Conservation (phyloP, 2,113 vertebrate species). For the Cebidichthys violaceus region DNA sequence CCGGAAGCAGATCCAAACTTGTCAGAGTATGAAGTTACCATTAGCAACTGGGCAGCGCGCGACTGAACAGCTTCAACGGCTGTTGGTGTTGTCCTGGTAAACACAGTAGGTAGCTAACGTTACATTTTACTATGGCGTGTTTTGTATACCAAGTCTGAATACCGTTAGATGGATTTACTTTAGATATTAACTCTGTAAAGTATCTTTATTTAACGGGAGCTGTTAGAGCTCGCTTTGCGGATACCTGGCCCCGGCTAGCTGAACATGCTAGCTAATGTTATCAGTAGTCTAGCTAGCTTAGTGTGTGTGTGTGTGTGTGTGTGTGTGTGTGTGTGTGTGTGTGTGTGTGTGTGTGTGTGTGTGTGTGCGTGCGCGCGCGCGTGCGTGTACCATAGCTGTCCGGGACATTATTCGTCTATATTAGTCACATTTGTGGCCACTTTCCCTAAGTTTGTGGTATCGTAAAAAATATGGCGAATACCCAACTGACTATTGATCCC, state of each 20-base stretch:
- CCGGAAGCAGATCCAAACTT: too few relatives aligned
- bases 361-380: too few relatives aligned
- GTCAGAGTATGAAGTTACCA: slow-evolving; percentile 63
- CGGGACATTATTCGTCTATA: neutral
- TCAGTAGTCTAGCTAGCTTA: slow-evolving; percentile 21
- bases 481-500: neutral
- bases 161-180: neutral
- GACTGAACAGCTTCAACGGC: slow-evolving; percentile 24
- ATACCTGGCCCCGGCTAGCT: slow-evolving; percentile 66
- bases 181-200: neutral
- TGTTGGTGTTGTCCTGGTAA: slow-evolving; percentile 33
- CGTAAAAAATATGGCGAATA: neutral
- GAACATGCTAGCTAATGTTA: slow-evolving; percentile 61
- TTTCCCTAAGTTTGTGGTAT: neutral
- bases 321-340: too few relatives aligned
- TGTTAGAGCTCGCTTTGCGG: slow-evolving; percentile 28
- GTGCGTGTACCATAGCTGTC: neutral
- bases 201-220: neutral
- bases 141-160: neutral
- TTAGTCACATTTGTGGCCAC: neutral
- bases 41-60: slow-evolving; percentile 78
- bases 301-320: neutral
- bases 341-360: too few relatives aligned
- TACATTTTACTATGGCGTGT: neutral
- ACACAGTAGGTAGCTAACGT: slow-evolving; percentile 35